Base-by-base conservation (phyloP, 2,888 invertebrate species). In the Drosophila ustulata region DNA sequence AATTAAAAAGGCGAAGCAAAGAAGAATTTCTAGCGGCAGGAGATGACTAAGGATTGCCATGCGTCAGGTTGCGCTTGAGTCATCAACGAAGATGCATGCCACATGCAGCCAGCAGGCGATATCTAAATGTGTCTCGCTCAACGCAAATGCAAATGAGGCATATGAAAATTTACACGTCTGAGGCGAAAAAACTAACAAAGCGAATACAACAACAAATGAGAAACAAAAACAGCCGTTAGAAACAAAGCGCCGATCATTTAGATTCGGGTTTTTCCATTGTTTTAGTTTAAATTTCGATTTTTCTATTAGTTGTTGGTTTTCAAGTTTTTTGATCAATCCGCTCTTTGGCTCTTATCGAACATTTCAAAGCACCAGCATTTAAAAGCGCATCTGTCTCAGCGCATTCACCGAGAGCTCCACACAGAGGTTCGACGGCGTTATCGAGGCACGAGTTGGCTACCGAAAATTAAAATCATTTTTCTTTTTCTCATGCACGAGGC, bases 361-460 rank as follows among this genome's bases (percentile, higher is more conserved):
- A 50, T 58, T 61, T 63, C 45, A 50, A 71, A 67, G 58, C 62
- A 57, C 58, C 80, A 70, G 56, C 74, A 74, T 82, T 84, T 86
- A 86, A 87, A 75, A 84, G 84, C 73, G 64, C 75, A 83, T 83
- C 69, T 71, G 52, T 83, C 74, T 37, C 56, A 9, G 11, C 37
- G 6, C 30, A 5, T 28, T 8, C 28, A 30, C 23, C 30, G 34
- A 13, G 23, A 18, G 18, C 18, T 18, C 18, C 18, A 18, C 18
- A 18, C 18, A 1, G 50, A 7, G 11, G 13, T 13, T 23, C 39
- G 18, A 30, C 11, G n/a, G 23, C 30, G 23, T 43, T 80, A 70
- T 80, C 62, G 25, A 28, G 56, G 68, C 72, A 68, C 65, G 57
- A 84, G 58, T 59, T 71, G 71, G 79, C 82, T 87, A 81, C 82